Conservation (phyloP, 2,888 invertebrate species). For the Arctia plantaginis region DNA sequence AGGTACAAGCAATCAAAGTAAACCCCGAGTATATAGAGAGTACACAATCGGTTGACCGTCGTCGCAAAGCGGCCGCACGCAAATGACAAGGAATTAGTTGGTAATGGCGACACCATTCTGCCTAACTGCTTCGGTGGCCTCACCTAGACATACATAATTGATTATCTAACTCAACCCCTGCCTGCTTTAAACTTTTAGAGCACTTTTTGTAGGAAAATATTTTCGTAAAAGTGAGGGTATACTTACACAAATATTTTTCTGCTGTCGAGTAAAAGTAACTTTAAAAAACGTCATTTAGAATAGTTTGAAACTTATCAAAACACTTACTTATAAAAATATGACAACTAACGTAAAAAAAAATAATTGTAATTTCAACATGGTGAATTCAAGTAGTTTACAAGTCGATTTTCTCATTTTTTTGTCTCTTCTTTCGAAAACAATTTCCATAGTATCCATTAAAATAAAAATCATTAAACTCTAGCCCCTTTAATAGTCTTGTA, state of each 20-base stretch:
- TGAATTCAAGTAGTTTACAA: no score
- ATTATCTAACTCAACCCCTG: constrained; percentile 74
- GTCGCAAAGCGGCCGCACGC: constrained; percentile 75
- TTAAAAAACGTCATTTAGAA: neutral
- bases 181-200: constrained; percentile 43
- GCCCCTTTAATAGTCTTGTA: neutral
- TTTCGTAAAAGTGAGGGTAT: constrained; percentile 2
- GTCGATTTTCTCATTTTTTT: no score
- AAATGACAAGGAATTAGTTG: constrained; percentile 85
- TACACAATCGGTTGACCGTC: constrained; percentile 73
- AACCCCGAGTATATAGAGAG: constrained; percentile 38
- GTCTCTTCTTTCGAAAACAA: no score
- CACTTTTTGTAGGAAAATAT: constrained; percentile 21
- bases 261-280: neutral
- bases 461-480: neutral
- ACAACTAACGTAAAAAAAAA: no score
- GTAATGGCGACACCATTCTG: constrained; percentile 85
- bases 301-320: no score
- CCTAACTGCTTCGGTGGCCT: constrained; percentile 80
- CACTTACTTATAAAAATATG: no score
- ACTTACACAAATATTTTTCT: neutral
- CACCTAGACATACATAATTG: constrained; percentile 80
- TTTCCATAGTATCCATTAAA: neutral
- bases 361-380: no score
- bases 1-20: constrained; percentile 40